Percentiles rank a stretch among this genome's conserved stretches.
Conservation (phyloP, 2,888 invertebrate genomes). For the Caenorhabditis wallacei region DNA sequence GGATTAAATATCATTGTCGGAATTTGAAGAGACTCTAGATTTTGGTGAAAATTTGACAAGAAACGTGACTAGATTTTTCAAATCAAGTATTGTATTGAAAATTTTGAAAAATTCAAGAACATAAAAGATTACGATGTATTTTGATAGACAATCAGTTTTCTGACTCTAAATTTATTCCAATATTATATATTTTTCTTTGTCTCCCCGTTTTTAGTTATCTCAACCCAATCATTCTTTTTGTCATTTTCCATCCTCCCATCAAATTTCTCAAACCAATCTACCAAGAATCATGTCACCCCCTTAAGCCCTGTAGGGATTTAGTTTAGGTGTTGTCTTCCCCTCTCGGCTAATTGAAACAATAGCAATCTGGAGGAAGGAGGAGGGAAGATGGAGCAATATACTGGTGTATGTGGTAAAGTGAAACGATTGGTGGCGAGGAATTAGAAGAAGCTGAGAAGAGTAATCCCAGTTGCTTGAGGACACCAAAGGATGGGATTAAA, state of each 20-base stretch:
- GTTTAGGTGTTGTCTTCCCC: conserved; percentile 20
- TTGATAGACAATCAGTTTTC: too few relatives aligned
- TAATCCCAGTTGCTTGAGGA: conserved; percentile 60
- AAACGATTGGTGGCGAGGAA: conserved; percentile 20
- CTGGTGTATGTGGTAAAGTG: conserved; percentile 31
- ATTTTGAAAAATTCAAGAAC: too few relatives aligned
- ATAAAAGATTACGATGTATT: too few relatives aligned
- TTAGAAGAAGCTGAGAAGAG: conserved; percentile 62
- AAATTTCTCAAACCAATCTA: neutral
- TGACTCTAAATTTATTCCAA: too few relatives aligned
- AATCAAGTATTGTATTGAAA: too few relatives aligned
- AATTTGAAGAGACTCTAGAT: too few relatives aligned
- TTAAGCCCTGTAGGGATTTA: conserved; percentile 19
- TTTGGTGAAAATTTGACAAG: too few relatives aligned
- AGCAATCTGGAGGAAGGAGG: neutral
- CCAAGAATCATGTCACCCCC: neutral
- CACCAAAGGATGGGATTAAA: conserved; percentile 63
- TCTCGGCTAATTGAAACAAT: conserved; percentile 51
- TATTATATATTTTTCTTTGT: too few relatives aligned
- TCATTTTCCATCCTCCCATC: neutral
- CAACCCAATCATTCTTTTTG: too few relatives aligned
- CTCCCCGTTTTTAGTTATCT: too few relatives aligned
- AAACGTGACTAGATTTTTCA: too few relatives aligned
- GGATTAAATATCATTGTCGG: too few relatives aligned
- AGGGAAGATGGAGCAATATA: conserved; percentile 29